These are phyloP conservation scores for Gephyroberyx darwinii DNA, from an alignment of 2,797 vertebrate species.

Conservation along the genomic window DNA sequence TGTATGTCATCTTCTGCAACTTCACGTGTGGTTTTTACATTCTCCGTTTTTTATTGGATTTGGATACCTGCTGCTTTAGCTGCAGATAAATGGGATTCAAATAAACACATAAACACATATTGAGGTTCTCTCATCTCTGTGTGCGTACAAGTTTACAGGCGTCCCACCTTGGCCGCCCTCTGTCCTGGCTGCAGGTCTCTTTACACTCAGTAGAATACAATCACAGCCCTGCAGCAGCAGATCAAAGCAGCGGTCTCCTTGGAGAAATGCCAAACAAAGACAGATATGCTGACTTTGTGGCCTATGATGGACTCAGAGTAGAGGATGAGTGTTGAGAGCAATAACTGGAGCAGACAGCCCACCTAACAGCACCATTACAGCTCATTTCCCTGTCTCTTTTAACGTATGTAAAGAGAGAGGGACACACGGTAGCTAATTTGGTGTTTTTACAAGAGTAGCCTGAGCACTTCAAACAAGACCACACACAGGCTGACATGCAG, in stretches of 20 bases:
- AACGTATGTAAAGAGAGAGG: conserved; percentile 50
- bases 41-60: too few relatives aligned
- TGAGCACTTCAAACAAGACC: conserved; percentile 69
- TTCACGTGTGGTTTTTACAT: too few relatives aligned
- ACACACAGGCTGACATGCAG: conserved; percentile 34
- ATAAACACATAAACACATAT: too few relatives aligned
- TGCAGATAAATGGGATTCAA: too few relatives aligned
- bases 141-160: conserved; percentile 35
- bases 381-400: conserved; percentile 60
- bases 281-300: conserved; percentile 48
- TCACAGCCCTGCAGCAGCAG: conserved; percentile 32
- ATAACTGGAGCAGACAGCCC: conserved; percentile 55
- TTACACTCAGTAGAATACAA: conserved; percentile 33
- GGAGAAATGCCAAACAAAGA: conserved; percentile 74
- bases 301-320: conserved; percentile 45
- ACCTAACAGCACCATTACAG: conserved; percentile 46
- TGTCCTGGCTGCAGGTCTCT: conserved; percentile 32
- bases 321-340: conserved; percentile 25
- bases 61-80: too few relatives aligned
- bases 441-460: conserved; percentile 61
- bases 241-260: conserved; percentile 76
- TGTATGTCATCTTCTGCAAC: too few relatives aligned
- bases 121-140: too few relatives aligned
- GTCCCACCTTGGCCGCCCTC: conserved; percentile 26
- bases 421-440: conserved; percentile 61